Evolutionary conservation across 1,140 invertebrate species (phyloP).

Genomic region (Ceratina australensis): DNA sequence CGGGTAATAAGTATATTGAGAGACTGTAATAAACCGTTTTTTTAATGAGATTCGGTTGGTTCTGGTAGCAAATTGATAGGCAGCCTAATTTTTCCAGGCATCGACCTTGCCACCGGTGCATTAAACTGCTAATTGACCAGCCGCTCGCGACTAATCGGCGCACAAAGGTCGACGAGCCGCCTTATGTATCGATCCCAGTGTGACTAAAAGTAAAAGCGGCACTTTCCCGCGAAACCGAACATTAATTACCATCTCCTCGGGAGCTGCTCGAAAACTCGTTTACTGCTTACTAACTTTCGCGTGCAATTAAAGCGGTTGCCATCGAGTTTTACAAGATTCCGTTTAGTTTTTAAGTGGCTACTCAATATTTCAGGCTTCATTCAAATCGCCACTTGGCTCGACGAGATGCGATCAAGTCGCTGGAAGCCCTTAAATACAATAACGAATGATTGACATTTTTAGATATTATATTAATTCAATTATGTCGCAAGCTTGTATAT

Average conservation of each 20-base stretch:
- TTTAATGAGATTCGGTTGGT: too few species aligned
- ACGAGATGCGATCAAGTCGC: too few species aligned
- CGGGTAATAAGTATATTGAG: too few species aligned
- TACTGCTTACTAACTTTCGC: conserved; percentile 15
- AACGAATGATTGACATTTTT: too few species aligned
- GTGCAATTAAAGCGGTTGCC: conserved; percentile 19
- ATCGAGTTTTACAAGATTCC: conserved; percentile 16
- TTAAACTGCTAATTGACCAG: conserved; percentile 29
- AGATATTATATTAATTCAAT: too few species aligned
- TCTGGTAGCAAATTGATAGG: too few species aligned
- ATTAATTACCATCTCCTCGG: conserved; percentile 19
- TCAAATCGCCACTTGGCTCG: too few species aligned
- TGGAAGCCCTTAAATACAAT: too few species aligned
- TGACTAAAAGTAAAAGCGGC: conserved; percentile 36
- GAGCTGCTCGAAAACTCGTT: conserved; percentile 10
- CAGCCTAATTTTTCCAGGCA: not conserved
- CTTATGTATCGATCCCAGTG: conserved; percentile 19
- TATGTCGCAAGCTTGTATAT: too few species aligned
- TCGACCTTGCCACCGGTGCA: conserved; percentile 12
- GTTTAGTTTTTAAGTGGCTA: too few species aligned
- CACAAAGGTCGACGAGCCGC: conserved; percentile 29
- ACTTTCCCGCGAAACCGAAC: conserved; percentile 14
- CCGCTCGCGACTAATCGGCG: conserved; percentile 25
- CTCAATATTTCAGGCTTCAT: too few species aligned
- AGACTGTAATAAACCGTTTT: too few species aligned